phyloP scores from a whole-genome alignment of 2,113 vertebrate genomes.

The Pachycephala philippinensis region DNA sequence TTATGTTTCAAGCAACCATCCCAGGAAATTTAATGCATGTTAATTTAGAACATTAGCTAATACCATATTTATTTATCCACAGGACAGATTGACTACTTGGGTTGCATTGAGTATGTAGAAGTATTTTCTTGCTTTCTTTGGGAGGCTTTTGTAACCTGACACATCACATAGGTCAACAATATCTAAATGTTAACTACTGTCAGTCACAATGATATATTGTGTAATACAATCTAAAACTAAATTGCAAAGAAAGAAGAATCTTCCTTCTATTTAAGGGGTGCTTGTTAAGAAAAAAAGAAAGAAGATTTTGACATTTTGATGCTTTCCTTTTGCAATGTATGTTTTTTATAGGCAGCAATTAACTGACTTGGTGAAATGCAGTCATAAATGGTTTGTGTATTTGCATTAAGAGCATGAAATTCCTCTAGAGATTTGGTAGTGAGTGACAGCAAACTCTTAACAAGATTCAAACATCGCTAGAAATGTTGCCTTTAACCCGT shows the following conservation, averaged over 20 bases:
- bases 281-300: not conserved
- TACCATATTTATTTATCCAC: conserved; percentile 48
- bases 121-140: conserved; percentile 36
- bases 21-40: conserved; percentile 23
- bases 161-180: conserved; percentile 26
- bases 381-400: not conserved
- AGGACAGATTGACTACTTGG: conserved; percentile 19
- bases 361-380: not conserved
- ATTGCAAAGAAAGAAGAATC: not conserved
- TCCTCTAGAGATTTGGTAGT: not conserved
- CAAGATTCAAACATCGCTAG: not conserved
- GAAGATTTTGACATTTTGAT: not conserved
- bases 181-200: conserved; percentile 49
- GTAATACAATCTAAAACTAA: conserved; percentile 4
- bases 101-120: conserved; percentile 30
- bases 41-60: conserved; percentile 63
- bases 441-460: not conserved
- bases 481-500: not conserved
- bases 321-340: not conserved
- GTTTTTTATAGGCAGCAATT: not conserved
- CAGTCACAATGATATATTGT: conserved; percentile 30
- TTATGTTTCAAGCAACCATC: not conserved
- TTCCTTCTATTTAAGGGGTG: not conserved
- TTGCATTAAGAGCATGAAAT: not conserved
- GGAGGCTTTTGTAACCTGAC: conserved; percentile 47